These are phyloP conservation scores for Thelaira solivaga DNA, from an alignment of 2,888 invertebrate genomes.

Conservation along the genomic window DNA sequence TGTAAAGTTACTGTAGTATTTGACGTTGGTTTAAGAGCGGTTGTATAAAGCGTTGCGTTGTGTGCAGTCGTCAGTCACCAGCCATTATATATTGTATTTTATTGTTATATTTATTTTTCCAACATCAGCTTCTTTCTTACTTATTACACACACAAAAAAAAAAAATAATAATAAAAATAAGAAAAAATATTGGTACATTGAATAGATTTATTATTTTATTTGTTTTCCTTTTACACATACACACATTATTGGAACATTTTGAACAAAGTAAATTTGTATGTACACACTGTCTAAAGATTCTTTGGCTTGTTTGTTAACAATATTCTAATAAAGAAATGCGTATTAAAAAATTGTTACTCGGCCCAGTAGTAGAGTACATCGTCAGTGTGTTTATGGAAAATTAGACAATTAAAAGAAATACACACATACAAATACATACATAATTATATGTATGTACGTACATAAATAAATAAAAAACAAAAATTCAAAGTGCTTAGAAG, in stretches of 20 bases:
- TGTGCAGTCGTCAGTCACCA: conserved; percentile 35
- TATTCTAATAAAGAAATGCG: neutral
- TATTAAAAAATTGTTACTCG: neutral
- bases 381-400: neutral
- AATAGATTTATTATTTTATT: conserved; percentile 6
- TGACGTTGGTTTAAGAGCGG: conserved; percentile 28
- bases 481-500: neutral
- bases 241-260: neutral
- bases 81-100: conserved; percentile 16
- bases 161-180: neutral
- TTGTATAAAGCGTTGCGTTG: conserved; percentile 17
- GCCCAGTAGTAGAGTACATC: neutral
- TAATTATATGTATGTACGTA: neutral
- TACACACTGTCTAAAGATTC: neutral
- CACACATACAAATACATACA: no score
- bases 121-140: conserved; percentile 23
- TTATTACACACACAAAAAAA: conserved; percentile 8
- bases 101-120: neutral
- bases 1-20: conserved; percentile 9
- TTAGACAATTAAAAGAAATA: neutral
- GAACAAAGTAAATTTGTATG: conserved; percentile 6
- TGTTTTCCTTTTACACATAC: neutral
- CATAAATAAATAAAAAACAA: neutral
- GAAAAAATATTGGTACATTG: no score
- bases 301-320: neutral